A percentile compares a stretch with the other conserved stretches of the same genome.
These are phyloP conservation scores for Nesogale talazaci DNA, from an alignment of 2,113 vertebrate genomes.

Conservation along the genomic window DNA sequence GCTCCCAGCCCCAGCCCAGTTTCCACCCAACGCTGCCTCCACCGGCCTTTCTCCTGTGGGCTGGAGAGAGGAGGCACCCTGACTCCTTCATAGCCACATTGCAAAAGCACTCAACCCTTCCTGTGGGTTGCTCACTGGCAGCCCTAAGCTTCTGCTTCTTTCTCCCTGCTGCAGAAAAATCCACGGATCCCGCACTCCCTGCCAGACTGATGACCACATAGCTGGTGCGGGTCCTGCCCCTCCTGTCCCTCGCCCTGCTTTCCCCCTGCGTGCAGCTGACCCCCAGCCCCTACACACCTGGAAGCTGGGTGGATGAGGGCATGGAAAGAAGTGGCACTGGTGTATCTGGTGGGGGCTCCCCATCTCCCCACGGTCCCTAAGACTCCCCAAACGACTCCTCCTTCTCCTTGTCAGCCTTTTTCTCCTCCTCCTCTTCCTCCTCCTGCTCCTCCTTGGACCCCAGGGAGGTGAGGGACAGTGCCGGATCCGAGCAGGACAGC, in stretches of 20 bases:
- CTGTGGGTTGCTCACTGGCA: neutral
- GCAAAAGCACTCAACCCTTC: neutral
- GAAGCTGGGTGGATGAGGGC: neutral
- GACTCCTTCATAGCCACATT: neutral
- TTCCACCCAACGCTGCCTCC: neutral
- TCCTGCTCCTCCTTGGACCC: neutral
- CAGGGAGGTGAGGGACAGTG: neutral
- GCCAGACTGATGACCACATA: neutral
- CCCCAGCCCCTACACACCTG: neutral
- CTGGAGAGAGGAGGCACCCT: neutral
- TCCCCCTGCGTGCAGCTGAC: neutral
- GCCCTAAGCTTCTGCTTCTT: neutral
- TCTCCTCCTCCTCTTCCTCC: too few relatives aligned
- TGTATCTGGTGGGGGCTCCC: neutral
- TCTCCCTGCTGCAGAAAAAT: neutral
- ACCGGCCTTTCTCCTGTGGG: neutral
- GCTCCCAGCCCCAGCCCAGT: too few relatives aligned
- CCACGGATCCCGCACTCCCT: neutral
- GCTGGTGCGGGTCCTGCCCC: fast-evolving
- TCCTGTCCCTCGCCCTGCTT: neutral
- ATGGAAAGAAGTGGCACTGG: neutral
- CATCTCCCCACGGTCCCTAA: neutral
- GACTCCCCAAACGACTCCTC: neutral
- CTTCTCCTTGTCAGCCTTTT: too few relatives aligned
- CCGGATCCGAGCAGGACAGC: neutral